These are phyloP conservation scores for Ditula angustiorana DNA, from an alignment of 2,888 invertebrate species.

Conservation along the genomic window DNA sequence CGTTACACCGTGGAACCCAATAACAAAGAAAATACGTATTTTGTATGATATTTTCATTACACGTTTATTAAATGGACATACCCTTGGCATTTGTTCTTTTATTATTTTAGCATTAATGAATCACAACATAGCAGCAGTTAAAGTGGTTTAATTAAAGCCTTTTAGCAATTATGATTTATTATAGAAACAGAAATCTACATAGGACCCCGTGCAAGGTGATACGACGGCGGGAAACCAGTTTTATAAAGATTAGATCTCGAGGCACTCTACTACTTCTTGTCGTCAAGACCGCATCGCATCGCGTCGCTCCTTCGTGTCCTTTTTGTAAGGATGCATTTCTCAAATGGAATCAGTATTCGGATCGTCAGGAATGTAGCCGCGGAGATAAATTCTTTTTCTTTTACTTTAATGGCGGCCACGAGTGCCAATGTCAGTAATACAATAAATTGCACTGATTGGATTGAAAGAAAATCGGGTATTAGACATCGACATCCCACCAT, in stretches of 20 bases:
- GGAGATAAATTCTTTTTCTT: too few species aligned
- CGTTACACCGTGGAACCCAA: background rate
- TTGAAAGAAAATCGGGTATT: too few species aligned
- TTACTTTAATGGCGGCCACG: too few species aligned
- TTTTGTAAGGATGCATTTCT: background rate
- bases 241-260: conserved; percentile 17
- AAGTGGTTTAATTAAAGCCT: too few species aligned
- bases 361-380: background rate
- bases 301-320: background rate
- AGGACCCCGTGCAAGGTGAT: conserved; percentile 17
- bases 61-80: background rate
- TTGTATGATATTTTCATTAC: too few species aligned
- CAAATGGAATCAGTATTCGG: background rate
- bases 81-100: background rate
- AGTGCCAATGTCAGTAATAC: too few species aligned
- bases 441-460: too few species aligned
- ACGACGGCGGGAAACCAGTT: conserved; percentile 26
- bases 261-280: conserved; percentile 20
- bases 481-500: too few species aligned
- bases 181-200: background rate
- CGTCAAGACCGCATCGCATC: background rate
- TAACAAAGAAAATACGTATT: too few species aligned
- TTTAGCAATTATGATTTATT: too few species aligned
- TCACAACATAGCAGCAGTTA: too few species aligned
- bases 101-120: background rate